These are phyloP conservation scores for Malthinus seriepunctatus DNA, from an alignment of 2,888 invertebrate species.

Conservation along the genomic window DNA sequence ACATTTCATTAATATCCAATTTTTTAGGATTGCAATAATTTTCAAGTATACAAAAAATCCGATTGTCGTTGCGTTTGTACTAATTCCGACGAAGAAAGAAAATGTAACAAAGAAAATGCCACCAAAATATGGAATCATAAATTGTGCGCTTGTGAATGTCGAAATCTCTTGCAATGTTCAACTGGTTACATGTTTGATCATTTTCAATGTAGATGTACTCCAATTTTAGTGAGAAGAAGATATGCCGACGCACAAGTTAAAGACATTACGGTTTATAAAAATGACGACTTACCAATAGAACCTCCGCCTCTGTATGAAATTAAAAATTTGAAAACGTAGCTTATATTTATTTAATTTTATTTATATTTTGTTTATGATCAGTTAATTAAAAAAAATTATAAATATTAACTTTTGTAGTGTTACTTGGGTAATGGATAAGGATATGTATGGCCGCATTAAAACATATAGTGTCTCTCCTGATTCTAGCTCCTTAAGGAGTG, in stretches of 20 bases:
- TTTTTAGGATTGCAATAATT: constrained; percentile 59
- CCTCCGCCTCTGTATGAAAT: no score
- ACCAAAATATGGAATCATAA: constrained; percentile 65
- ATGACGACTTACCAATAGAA: no score
- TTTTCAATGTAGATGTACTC: constrained; percentile 59
- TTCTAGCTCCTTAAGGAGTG: no score
- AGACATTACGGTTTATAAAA: no score
- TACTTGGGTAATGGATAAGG: no score
- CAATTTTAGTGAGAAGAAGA: constrained; percentile 36
- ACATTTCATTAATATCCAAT: background rate
- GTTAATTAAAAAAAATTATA: no score
- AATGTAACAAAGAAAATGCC: constrained; percentile 58
- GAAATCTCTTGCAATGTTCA: constrained; percentile 60
- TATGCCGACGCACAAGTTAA: constrained; percentile 3
- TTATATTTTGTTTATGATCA: no score
- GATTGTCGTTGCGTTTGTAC: constrained; percentile 66
- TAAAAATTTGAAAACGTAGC: no score
- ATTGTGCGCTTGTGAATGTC: constrained; percentile 64
- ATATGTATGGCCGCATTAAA: no score
- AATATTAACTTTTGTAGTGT: no score
- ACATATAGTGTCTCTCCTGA: no score
- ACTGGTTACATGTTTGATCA: constrained; percentile 65
- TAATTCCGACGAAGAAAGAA: constrained; percentile 63
- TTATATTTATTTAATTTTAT: no score
- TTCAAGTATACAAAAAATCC: constrained; percentile 60